A percentile compares a stretch with the other conserved stretches of the same genome.
Evolutionary conservation across 2,888 invertebrate genomes (phyloP).

Genomic region (Ophion costatus): DNA sequence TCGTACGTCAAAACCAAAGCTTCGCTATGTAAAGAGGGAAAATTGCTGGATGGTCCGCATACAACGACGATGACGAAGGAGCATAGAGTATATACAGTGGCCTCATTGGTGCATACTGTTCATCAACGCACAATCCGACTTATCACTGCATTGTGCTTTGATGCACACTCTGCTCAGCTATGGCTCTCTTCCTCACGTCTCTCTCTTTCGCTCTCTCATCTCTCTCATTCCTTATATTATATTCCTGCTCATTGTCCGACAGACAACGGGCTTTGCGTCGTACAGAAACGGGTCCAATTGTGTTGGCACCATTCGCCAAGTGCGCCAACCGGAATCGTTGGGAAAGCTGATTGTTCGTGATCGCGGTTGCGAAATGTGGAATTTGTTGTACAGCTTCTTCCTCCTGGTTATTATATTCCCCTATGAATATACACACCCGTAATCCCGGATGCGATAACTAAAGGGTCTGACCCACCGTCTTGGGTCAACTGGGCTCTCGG

Average conservation of each 20-base stretch:
- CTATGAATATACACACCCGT: neutral
- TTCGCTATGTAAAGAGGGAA: neutral
- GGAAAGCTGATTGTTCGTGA: constrained; percentile 18
- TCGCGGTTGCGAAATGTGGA: constrained; percentile 15
- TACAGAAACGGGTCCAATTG: constrained; percentile 17
- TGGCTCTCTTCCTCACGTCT: neutral
- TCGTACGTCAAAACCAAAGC: neutral
- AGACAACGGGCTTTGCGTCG: constrained; percentile 18
- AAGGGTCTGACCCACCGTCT: neutral
- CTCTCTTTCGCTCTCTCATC: neutral
- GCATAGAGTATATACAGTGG: neutral
- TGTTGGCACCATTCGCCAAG: constrained; percentile 1
- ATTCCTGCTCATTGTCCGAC: constrained; percentile 8
- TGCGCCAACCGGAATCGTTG: constrained; percentile 18
- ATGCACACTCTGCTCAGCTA: constrained; percentile 3
- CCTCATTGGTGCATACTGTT: neutral
- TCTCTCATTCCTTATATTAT: constrained; percentile 11
- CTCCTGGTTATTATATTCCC: neutral
- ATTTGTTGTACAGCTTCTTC: constrained; percentile 18
- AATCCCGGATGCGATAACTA: neutral
- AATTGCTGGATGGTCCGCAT: neutral
- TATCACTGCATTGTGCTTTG: constrained; percentile 25
- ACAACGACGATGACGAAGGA: neutral
- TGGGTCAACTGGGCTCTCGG: neutral
- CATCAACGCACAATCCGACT: constrained; percentile 14